Percentiles rank a stretch among this genome's conserved stretches.
Evolutionary conservation across 2,797 vertebrate genomes (phyloP).

Genomic region (Pangasius sanitwongsei): DNA sequence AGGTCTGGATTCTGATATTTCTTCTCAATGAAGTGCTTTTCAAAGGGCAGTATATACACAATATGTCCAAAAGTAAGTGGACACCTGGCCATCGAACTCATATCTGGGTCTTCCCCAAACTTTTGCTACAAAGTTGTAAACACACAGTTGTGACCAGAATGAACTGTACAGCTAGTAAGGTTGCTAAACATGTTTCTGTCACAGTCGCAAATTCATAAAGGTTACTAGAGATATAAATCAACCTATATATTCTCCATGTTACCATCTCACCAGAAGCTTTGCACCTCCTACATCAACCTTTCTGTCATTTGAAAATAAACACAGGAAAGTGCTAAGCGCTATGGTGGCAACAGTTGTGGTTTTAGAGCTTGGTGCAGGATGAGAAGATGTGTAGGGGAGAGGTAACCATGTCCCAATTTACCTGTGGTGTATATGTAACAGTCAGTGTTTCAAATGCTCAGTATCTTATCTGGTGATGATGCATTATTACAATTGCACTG

Average conservation of each 20-base stretch:
- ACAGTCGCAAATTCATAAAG: not conserved
- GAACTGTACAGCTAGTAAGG: not conserved
- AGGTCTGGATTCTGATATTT: not conserved
- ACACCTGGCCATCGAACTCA: not conserved
- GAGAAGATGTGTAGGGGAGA: not conserved
- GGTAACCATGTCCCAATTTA: not conserved
- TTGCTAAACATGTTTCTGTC: not conserved
- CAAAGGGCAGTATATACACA: not conserved
- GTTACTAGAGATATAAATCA: slow-evolving; percentile 2
- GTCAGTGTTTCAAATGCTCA: not conserved
- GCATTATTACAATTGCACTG: not conserved
- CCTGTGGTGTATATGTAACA: not conserved
- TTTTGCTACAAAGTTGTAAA: not conserved
- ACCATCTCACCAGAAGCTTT: not conserved
- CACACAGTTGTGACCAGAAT: not conserved
- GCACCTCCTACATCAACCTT: not conserved
- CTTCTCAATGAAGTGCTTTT: not conserved
- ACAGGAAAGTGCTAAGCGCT: not conserved
- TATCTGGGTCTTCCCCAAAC: not conserved
- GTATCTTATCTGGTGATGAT: not conserved
- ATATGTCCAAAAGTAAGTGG: not conserved
- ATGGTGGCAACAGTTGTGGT: not conserved
- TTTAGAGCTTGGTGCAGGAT: not conserved
- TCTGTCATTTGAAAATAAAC: not conserved
- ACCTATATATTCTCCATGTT: not conserved